Evolutionary conservation across 2,797 vertebrate species (phyloP).

Genomic region (Kryptopterus vitreolus): DNA sequence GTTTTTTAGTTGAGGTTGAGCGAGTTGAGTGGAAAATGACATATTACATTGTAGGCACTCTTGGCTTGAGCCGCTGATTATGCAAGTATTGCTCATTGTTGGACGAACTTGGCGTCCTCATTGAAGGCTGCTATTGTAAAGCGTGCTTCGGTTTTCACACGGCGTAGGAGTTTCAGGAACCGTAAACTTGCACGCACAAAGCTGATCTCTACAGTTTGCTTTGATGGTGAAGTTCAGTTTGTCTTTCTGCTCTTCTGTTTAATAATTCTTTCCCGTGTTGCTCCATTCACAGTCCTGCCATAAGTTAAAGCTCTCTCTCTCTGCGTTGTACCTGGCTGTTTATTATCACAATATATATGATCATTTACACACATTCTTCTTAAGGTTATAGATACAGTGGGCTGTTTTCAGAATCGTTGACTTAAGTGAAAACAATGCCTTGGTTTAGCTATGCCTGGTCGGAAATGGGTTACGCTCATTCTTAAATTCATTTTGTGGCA

Average conservation of each 20-base stretch:
- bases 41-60: constrained; percentile 46
- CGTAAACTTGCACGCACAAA: constrained; percentile 36
- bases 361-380: not conserved
- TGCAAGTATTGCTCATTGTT: constrained; percentile 46
- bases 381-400: not conserved
- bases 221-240: constrained; percentile 26
- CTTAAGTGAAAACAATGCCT: not conserved
- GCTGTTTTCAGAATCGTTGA: not conserved
- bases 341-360: not conserved
- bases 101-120: constrained; percentile 39
- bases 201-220: constrained; percentile 25
- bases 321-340: not conserved
- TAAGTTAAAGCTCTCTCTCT: not conserved
- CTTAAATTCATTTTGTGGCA: not conserved
- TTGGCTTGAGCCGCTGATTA: constrained; percentile 45
- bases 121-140: constrained; percentile 38
- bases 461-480: not conserved
- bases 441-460: not conserved
- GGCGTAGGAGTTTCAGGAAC: constrained; percentile 35
- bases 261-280: constrained; percentile 14
- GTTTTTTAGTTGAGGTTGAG: constrained; percentile 37
- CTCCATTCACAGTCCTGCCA: not conserved
- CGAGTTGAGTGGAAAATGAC: constrained; percentile 43
- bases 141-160: constrained; percentile 26
- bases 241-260: constrained; percentile 7